Conservation (phyloP, 1,140 invertebrate species). For the Saxidomus purpurata region DNA sequence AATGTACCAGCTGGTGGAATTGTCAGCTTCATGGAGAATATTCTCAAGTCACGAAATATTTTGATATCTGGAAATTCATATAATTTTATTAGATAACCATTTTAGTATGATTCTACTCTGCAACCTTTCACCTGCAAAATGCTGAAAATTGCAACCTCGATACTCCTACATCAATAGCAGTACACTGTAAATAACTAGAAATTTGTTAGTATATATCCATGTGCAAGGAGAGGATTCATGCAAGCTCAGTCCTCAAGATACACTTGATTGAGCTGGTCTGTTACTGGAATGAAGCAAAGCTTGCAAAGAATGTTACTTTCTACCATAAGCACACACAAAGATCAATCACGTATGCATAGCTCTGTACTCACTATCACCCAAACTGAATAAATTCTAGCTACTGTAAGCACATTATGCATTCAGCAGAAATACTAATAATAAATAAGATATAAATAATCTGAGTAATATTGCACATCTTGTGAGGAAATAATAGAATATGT, state of each 20-base stretch:
- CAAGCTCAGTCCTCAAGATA: not conserved
- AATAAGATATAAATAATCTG: constrained; percentile 23
- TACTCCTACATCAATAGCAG: no score
- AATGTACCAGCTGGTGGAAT: not conserved
- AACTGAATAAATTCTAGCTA: not conserved
- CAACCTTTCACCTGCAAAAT: not conserved
- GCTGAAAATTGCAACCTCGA: no score
- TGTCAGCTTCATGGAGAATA: not conserved
- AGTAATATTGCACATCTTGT: constrained; percentile 37
- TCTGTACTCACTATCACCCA: not conserved
- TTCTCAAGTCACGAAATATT: constrained; percentile 62
- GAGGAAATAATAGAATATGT: constrained; percentile 35
- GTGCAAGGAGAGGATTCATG: not conserved
- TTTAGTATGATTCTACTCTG: not conserved
- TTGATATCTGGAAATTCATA: constrained; percentile 59
- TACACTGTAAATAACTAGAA: not conserved
- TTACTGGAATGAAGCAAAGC: constrained; percentile 15
- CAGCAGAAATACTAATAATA: constrained; percentile 7
- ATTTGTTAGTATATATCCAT: not conserved
- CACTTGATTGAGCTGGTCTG: not conserved
- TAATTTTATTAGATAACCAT: not conserved
- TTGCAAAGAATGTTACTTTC: not conserved
- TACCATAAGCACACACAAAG: not conserved
- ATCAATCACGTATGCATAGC: not conserved
- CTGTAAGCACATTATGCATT: not conserved